phyloP scores from a whole-genome alignment of 1,140 invertebrate species.

The Zaprionus inermis region DNA sequence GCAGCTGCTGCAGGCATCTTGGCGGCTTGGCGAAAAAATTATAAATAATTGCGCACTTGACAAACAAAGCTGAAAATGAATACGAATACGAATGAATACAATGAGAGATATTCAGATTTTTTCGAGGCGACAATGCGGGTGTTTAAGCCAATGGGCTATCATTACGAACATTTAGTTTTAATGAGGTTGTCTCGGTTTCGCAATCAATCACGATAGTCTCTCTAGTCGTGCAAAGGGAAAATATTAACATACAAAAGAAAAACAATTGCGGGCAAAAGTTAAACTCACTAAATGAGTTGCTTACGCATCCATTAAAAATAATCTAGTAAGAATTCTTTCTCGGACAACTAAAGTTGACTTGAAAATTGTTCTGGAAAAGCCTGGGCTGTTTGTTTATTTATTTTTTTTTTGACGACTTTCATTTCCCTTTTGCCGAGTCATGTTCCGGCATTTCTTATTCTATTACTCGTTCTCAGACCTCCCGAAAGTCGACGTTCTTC shows the following conservation, averaged over 20 bases:
- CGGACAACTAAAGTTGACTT: neutral
- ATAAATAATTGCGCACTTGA: constrained; percentile 77
- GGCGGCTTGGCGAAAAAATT: constrained; percentile 39
- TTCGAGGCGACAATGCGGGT: constrained; percentile 60
- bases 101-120: constrained; percentile 20
- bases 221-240: neutral
- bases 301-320: neutral
- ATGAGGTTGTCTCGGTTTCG: constrained; percentile 47
- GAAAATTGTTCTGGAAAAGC: constrained; percentile 1
- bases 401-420: neutral
- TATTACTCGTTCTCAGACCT: constrained; percentile 7
- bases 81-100: constrained; percentile 13
- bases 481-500: constrained; percentile 8
- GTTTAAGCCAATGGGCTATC: constrained; percentile 59
- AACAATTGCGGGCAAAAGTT: constrained; percentile 1
- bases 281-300: neutral
- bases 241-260: constrained; percentile 37
- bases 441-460: constrained; percentile 31
- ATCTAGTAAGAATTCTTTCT: constrained; percentile 4
- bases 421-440: constrained; percentile 35
- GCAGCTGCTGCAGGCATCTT: constrained; percentile 27
- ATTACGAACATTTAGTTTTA: constrained; percentile 52
- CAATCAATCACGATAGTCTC: constrained; percentile 47
- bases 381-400: constrained; percentile 1
- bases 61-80: constrained; percentile 45